Base-by-base conservation (phyloP, 2,797 vertebrate genomes). In the Pantherophis vulpinus region DNA sequence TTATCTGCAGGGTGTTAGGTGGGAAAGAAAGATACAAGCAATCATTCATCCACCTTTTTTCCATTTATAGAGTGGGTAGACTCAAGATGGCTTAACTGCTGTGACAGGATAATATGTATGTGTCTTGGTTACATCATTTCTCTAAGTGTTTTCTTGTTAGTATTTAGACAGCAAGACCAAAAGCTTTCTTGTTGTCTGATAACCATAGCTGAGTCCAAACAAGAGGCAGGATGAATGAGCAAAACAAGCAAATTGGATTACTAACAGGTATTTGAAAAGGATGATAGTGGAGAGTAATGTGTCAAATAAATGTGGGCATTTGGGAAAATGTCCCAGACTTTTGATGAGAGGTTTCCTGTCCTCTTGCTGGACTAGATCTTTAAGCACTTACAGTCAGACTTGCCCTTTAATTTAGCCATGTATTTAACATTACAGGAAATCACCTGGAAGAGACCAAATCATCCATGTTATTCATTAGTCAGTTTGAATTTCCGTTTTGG, bases 71-170 rank as follows among this genome's bases (percentile, higher is more conserved):
- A 37, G 29, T 88, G 63, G 32, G 66, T 23, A 89, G 91, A 55
- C 37, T 92, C 63, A 92, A 70, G 70, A 54, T 70, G 63, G 63
- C 86, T 58, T 16, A 88, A 56, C 61, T 74, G 61, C 42, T 63
- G 88, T 88, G 86, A 88, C 91, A 88, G 86, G 54, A n/a, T 74
- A 70, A 61, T 92, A 88, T 74, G 88, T 59, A n/a, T 63, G 60
- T 88, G 86, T 58, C 87, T 88, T 92, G 63, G 32, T 92, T 58
- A 59, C 74, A 60, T 58, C 32, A 79, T 92, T 59, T 92, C 79
- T 51, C 51, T 66, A 13, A 12, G 27, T 20, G 27, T 88, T 47
- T 32, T 54, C 9, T 83, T 83, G 66, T 60, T 58, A 83, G 23
- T 89, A 32, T 60, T 89, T 89, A 89, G 42, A 89, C 32, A 59